phyloP scores from a whole-genome alignment of 2,113 vertebrate genomes.

The Ovibos moschatus region DNA sequence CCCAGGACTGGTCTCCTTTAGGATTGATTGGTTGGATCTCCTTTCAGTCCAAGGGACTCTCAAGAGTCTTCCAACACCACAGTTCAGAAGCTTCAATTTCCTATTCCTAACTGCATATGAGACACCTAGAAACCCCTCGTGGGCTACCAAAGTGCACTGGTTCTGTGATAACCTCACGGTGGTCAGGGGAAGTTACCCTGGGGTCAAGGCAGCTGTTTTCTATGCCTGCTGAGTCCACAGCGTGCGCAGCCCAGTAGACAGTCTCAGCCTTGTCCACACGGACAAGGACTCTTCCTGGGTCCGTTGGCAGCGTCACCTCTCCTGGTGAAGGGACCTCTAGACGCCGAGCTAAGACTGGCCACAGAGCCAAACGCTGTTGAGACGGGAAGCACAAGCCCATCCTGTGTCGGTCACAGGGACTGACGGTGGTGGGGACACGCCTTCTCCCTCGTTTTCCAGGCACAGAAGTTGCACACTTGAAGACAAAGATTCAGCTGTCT shows the following conservation, averaged over 20 bases:
- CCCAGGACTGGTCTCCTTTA: background rate
- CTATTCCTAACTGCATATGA: rapidly evolving
- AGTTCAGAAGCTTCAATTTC: background rate
- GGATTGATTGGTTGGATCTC: background rate
- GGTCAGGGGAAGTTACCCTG: too few relatives aligned
- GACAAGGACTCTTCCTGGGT: background rate
- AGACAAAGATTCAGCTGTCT: too few relatives aligned
- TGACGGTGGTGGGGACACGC: rapidly evolving
- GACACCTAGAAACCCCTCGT: background rate
- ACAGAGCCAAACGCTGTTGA: background rate
- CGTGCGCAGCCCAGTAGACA: background rate
- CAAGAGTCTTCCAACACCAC: background rate
- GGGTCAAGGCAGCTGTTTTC: background rate
- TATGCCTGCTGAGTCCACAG: background rate
- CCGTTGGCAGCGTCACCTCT: rapidly evolving
- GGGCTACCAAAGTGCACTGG: rapidly evolving
- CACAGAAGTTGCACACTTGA: too few relatives aligned
- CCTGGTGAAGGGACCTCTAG: too few relatives aligned
- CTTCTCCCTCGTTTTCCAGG: background rate
- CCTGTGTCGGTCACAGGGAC: rapidly evolving
- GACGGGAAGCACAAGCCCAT: too few relatives aligned
- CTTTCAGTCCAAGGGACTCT: background rate
- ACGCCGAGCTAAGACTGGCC: background rate
- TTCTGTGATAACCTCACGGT: rapidly evolving
- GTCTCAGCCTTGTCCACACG: background rate